Base-by-base conservation (phyloP, 2,797 vertebrate genomes). In the Mus spretus region DNA sequence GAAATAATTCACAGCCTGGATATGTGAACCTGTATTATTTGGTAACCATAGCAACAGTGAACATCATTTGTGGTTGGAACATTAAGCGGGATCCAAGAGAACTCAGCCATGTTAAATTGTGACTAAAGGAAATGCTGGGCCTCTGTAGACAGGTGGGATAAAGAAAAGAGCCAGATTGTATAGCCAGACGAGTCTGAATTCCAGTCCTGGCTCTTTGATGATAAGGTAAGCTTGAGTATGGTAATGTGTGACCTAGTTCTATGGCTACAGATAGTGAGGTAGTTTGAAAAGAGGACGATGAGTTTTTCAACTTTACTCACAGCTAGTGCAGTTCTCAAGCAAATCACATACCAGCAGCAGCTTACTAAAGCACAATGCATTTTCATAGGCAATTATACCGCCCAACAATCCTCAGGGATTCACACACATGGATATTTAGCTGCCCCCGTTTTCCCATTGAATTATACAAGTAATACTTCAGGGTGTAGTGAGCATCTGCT, bases 381-480 rank as follows among this genome's bases (percentile, higher is more conserved):
- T 22, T 34, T 10, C 74, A 78, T 11, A 53, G 40, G 13, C 31
- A 78, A 79, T 80, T 37, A 6, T 31, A 37, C n/a, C 61, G 31
- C n/a, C 50, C 19, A 57, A 12, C 1, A 74, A 59, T 17, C 78
- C 44, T 0, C 22, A 6, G 37, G 53, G 57, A 80, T 12, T 88
- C 75, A 14, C 55, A 37, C 0, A 12, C 3, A 6, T 0, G 3
- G 88, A 28, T 79, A n/a, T 19, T 5, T 6, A n/a, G 20, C 47
- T 22, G 34, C 13, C 5, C 1, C 0, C 9, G 5, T 28, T 44
- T 88, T 37, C 6, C 31, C 0, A 0, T 1, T 3, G 63, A 37
- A 90, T 55, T 47, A 1, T 53, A 17, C 1, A 37, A 65, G 15
- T 47, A 24, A 4, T 11, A 9, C 8, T 47, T 72, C 15, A 5